Percentiles rank a stretch among this genome's conserved stretches.
Conservation (phyloP, 2,888 invertebrate genomes). For the Aspidiotus destructor region DNA sequence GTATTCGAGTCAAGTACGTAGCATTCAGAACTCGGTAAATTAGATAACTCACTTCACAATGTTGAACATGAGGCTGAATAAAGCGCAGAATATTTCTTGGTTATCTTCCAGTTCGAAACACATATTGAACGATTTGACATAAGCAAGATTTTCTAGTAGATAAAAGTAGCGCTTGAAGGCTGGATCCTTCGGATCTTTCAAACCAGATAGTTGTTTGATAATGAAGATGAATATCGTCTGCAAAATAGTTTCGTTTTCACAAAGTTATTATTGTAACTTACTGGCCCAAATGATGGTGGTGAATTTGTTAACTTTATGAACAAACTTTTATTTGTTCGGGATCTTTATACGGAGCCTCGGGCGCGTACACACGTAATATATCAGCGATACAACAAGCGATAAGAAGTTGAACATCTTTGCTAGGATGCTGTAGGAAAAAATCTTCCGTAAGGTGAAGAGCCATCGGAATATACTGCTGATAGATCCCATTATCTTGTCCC, state of each 20-base stretch:
- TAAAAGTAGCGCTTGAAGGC: conserved; percentile 97
- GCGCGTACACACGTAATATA: conserved; percentile 89
- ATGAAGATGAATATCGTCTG: conserved; percentile 86
- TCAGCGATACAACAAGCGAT: conserved; percentile 97
- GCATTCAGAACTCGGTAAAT: not conserved
- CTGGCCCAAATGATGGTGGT: too few relatives aligned
- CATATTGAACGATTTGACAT: conserved; percentile 97
- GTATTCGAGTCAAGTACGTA: conserved; percentile 5
- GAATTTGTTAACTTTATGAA: not conserved
- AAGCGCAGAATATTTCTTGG: conserved; percentile 88
- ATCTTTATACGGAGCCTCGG: conserved; percentile 95
- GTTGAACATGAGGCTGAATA: conserved; percentile 88
- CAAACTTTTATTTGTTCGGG: conserved; percentile 73
- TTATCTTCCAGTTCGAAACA: conserved; percentile 96
- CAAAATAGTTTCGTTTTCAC: conserved; percentile 36
- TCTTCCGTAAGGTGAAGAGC: conserved; percentile 89
- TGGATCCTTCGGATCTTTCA: conserved; percentile 92
- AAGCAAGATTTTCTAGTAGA: conserved; percentile 88
- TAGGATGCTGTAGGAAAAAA: conserved; percentile 78
- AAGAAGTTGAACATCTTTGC: conserved; percentile 84
- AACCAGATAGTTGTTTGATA: conserved; percentile 82
- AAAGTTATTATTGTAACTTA: not conserved
- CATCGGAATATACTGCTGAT: conserved; percentile 81
- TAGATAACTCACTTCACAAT: conserved; percentile 77
- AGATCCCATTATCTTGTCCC: conserved; percentile 85